Conservation (phyloP, 1,140 invertebrate genomes). For the Megalopta genalis region DNA sequence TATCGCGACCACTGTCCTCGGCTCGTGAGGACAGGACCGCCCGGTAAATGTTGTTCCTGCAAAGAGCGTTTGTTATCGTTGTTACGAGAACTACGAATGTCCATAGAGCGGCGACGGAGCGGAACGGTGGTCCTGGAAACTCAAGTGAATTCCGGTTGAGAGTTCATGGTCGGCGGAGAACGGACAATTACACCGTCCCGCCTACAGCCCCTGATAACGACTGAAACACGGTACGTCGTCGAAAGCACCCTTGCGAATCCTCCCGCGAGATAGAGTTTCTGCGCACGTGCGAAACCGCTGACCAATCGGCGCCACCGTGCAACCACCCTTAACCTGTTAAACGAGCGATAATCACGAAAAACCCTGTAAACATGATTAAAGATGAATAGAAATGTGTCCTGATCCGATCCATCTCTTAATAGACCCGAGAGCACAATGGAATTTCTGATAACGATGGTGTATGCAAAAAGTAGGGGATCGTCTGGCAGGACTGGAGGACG, state of each 20-base stretch:
- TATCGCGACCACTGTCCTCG: neutral
- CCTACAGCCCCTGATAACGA: neutral
- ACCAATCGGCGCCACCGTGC: slow-evolving; percentile 3
- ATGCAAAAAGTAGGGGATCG: too few species aligned
- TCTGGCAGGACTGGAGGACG: too few species aligned
- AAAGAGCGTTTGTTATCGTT: too few species aligned
- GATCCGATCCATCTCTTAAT: too few species aligned
- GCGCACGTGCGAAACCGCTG: neutral
- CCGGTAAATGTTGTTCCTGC: too few species aligned
- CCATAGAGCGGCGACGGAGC: too few species aligned
- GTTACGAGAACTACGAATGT: too few species aligned
- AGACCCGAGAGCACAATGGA: too few species aligned
- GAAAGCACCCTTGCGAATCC: neutral
- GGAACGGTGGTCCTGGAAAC: neutral
- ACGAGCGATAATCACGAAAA: too few species aligned
- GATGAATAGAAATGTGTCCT: too few species aligned
- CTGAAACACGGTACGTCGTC: slow-evolving; percentile 1
- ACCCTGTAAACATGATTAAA: too few species aligned
- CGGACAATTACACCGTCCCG: slow-evolving; percentile 11
- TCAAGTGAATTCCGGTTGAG: slow-evolving; percentile 5
- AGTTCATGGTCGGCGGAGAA: slow-evolving; percentile 4
- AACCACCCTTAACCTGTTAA: slow-evolving; percentile 10
- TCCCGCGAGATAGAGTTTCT: neutral
- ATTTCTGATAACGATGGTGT: too few species aligned
- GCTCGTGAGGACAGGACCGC: neutral